These are phyloP conservation scores for Pectinophora gossypiella DNA, from an alignment of 1,140 invertebrate species.

Conservation along the genomic window DNA sequence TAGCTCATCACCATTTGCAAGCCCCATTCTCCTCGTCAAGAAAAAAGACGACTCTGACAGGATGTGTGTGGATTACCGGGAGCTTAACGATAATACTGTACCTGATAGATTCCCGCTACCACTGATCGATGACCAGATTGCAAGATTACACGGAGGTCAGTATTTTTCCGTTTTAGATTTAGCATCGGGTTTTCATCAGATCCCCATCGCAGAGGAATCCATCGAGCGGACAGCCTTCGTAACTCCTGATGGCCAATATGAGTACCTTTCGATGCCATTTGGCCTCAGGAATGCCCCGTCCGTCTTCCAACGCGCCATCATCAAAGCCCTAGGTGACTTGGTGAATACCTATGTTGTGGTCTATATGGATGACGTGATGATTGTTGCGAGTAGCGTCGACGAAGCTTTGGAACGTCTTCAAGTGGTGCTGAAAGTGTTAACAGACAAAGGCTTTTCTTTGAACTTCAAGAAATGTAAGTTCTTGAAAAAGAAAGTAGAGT, in stretches of 20 bases:
- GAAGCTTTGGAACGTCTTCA: not conserved
- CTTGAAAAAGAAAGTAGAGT: not conserved
- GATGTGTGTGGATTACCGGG: not conserved
- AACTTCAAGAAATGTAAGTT: not conserved
- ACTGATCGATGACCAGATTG: not conserved
- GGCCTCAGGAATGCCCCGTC: not conserved
- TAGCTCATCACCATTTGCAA: not conserved
- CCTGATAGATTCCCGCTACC: not conserved
- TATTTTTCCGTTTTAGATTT: not conserved
- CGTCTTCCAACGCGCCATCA: not conserved
- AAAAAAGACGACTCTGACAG: not conserved
- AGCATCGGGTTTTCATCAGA: not conserved
- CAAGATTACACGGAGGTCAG: not conserved
- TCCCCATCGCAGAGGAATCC: not conserved
- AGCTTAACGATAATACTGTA: not conserved
- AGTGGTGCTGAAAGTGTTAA: not conserved
- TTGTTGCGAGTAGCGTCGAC: not conserved
- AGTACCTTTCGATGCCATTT: not conserved
- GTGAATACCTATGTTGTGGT: not conserved
- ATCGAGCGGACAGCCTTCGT: not conserved
- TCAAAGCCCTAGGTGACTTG: not conserved
- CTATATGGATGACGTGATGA: not conserved
- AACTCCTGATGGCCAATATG: not conserved
- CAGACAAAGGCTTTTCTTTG: not conserved
- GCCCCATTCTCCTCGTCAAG: not conserved